phyloP scores from a whole-genome alignment of 2,888 invertebrate species.

The Priocnemis perturbator region DNA sequence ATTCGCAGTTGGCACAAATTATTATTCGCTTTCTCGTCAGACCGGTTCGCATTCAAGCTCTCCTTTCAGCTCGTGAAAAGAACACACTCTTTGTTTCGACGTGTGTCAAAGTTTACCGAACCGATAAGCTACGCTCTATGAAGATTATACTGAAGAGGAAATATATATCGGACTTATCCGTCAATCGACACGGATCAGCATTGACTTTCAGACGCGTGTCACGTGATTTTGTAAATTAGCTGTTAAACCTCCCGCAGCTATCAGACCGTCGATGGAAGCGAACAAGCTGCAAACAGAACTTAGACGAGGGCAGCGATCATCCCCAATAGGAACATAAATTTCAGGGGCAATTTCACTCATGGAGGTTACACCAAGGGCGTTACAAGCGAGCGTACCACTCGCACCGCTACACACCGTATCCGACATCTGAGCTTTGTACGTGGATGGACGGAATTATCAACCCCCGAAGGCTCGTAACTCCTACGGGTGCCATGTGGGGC shows the following conservation, averaged over 20 bases:
- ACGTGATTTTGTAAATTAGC: constrained; percentile 18
- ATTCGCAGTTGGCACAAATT: too few species aligned
- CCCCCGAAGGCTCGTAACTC: constrained; percentile 68
- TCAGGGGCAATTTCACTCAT: constrained; percentile 54
- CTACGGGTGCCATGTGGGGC: constrained; percentile 38
- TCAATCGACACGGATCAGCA: not conserved
- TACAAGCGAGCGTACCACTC: constrained; percentile 12
- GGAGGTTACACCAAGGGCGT: not conserved
- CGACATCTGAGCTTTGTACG: constrained; percentile 50
- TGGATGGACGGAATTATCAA: constrained; percentile 64
- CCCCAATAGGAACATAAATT: constrained; percentile 58
- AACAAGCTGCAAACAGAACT: constrained; percentile 23
- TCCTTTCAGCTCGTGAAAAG: too few species aligned
- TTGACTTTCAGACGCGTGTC: not conserved
- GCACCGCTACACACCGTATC: constrained; percentile 37
- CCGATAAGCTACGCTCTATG: too few species aligned
- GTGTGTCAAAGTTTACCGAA: too few species aligned
- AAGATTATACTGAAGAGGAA: too few species aligned
- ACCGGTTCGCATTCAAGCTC: too few species aligned
- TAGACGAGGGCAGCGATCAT: constrained; percentile 49
- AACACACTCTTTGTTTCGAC: too few species aligned
- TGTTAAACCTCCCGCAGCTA: constrained; percentile 17
- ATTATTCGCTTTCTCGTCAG: too few species aligned
- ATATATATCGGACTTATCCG: too few species aligned
- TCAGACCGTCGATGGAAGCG: constrained; percentile 2